phyloP scores from a whole-genome alignment of 2,113 vertebrate genomes.

The Myotis davidii region DNA sequence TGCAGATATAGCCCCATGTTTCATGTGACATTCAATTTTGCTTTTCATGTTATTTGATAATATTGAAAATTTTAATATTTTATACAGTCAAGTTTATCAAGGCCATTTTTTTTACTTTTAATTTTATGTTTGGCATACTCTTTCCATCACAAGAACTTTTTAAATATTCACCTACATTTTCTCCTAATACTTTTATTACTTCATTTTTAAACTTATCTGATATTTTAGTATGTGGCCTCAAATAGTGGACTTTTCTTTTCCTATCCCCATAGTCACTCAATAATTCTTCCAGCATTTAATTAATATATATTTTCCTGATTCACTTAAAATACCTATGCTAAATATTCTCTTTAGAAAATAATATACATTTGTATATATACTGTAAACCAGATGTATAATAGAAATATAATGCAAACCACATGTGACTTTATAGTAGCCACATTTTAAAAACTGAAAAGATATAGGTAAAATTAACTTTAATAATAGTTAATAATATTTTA shows the following conservation, averaged over 20 bases:
- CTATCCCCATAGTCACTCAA: background rate
- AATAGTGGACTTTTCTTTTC: slow-evolving; percentile 29
- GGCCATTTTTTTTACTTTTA: background rate
- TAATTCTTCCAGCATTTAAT: slow-evolving; percentile 40
- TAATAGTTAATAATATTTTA: background rate
- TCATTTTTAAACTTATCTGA: background rate
- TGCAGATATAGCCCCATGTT: background rate
- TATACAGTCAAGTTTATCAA: background rate
- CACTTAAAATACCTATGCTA: slow-evolving; percentile 44
- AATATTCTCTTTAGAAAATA: slow-evolving; percentile 57
- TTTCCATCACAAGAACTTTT: background rate
- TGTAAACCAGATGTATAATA: background rate
- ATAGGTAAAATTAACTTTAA: background rate
- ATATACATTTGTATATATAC: background rate
- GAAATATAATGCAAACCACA: background rate
- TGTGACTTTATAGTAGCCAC: slow-evolving; percentile 14
- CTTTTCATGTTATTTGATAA: slow-evolving; percentile 21
- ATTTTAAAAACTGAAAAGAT: slow-evolving; percentile 51
- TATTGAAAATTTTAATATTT: slow-evolving; percentile 11
- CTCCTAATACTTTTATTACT: slow-evolving; percentile 32
- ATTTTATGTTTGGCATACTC: background rate
- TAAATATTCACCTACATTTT: slow-evolving; percentile 43
- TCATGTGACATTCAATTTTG: slow-evolving; percentile 22
- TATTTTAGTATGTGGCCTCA: background rate
- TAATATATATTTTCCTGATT: background rate